phyloP scores from a whole-genome alignment of 2,888 invertebrate genomes.

The Pollenia amentaria region DNA sequence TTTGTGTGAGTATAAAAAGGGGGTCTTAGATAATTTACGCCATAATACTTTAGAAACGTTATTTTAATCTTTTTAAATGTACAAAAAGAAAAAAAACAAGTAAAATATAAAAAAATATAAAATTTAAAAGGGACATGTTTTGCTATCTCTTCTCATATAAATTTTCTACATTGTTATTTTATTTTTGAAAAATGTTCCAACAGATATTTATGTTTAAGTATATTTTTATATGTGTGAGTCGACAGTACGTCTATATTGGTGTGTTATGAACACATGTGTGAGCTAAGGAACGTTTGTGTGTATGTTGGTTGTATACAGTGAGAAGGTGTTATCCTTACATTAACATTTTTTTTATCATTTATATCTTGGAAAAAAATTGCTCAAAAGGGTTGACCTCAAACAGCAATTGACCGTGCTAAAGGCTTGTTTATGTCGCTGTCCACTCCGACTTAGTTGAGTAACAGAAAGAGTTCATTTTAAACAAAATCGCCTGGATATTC shows the following conservation, averaged over 20 bases:
- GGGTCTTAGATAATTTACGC: conserved; percentile 68
- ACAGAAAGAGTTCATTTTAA: conserved; percentile 28
- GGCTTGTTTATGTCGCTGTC: conserved; percentile 63
- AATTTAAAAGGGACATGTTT: conserved; percentile 59
- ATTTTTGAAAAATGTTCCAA: conserved; percentile 68
- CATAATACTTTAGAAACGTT: conserved; percentile 67
- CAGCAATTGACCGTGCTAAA: conserved; percentile 70
- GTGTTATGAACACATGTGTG: conserved; percentile 60
- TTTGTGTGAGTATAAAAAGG: not conserved
- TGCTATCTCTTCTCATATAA: conserved; percentile 69
- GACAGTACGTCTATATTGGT: conserved; percentile 33
- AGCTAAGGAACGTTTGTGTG: not conserved
- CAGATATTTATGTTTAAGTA: conserved; percentile 42
- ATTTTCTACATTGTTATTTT: conserved; percentile 58
- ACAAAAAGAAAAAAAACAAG: conserved; percentile 23
- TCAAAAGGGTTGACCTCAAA: conserved; percentile 72
- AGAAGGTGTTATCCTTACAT: conserved; percentile 65
- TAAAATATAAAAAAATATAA: conserved; percentile 34
- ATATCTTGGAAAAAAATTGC: conserved; percentile 31
- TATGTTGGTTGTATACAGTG: conserved; percentile 17
- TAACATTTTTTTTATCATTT: conserved; percentile 37
- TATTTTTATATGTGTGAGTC: not conserved
- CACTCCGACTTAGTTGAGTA: conserved; percentile 36
- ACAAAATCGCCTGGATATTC: conserved; percentile 34
- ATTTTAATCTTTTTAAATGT: conserved; percentile 71